Conservation (phyloP, 2,113 vertebrate species). For the Ophthalmolycus amberensis region DNA sequence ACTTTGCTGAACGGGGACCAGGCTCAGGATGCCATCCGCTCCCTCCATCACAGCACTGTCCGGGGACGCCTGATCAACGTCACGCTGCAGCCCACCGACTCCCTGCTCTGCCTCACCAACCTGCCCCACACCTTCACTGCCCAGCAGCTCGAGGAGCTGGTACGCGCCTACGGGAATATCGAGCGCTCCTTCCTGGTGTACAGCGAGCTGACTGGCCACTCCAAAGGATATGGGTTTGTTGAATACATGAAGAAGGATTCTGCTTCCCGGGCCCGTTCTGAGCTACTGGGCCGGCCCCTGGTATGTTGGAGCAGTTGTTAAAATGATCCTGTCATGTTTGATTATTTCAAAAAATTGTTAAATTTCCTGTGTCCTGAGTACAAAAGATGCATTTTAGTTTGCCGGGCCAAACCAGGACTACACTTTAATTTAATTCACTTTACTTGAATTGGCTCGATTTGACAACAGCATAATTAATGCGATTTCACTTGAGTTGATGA, state of each 20-base stretch:
- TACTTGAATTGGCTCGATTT: not conserved
- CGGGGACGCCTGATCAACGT: constrained; percentile 92
- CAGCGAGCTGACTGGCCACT: constrained; percentile 90
- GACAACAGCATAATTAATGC: not conserved
- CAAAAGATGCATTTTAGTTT: not conserved
- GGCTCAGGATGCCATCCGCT: constrained; percentile 93
- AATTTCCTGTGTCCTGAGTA: not conserved
- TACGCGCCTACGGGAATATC: constrained; percentile 93
- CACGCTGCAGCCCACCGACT: constrained; percentile 95
- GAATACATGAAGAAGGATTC: constrained; percentile 99
- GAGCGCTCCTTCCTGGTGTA: constrained; percentile 97
- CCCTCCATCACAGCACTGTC: constrained; percentile 90
- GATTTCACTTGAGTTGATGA: not conserved
- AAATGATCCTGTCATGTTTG: not conserved
- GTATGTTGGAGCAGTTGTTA: constrained; percentile 52
- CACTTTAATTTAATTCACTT: not conserved
- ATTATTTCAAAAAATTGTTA: not conserved
- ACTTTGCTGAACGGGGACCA: constrained; percentile 96
- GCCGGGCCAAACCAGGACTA: not conserved
- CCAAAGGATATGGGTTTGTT: constrained; percentile 98
- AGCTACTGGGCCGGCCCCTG: constrained; percentile 90
- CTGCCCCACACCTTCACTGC: constrained; percentile 88
- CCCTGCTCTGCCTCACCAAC: constrained; percentile 95
- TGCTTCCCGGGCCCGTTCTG: constrained; percentile 92
- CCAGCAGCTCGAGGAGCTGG: constrained; percentile 93